Base-by-base conservation (phyloP, 2,797 vertebrate species). In the Tolypeutes matacus region DNA sequence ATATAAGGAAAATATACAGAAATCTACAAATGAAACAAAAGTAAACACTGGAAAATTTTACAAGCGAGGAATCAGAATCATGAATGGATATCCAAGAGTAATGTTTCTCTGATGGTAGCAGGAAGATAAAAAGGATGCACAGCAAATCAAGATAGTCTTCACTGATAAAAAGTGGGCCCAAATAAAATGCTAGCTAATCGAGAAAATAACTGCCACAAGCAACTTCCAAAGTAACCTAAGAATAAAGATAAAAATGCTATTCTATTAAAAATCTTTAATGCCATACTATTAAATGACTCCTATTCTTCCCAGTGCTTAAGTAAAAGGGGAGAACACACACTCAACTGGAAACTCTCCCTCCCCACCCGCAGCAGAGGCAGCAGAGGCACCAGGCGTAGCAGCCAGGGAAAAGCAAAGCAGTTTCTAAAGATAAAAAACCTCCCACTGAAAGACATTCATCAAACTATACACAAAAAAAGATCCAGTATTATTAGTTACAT, bases 121-220 rank as follows among this genome's bases (percentile, higher is more conserved):
- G 42, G 23, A 95, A 29, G 18, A 93, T 64, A 42, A 75, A 90
- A 69, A 90, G 23, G 60, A 49, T 42, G 62, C 31, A 84, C 1
- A 42, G 64, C 23, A 53, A 77, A 75, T 85, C 62, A 46, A 77
- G 89, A 77, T 14, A 83, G 1, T 53, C 29, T 81, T 90, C 56
- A 42, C 29, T 70, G 65, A 42, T 25, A 25, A 64, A 77, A 78
- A 53, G 23, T 11, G 25, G 70, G 56, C 39, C 51, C 53, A 42
- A 72, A 81, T 15, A 77, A 3, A 95, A 77, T 1, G 21, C 21
- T 9, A 72, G 56, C 73, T 53, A 94, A 77, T 1, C 83, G n/a
- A 78, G 65, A 89, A 94, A 91, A 70, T 60, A 96, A 91, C 31
- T 42, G 69, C 18, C 29, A 65, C n/a, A 80, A 69, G 80, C 31